Evolutionary conservation across 2,888 invertebrate species (phyloP), one percentile per base, ranked within the genome.

Genomic region (Rotaria sp.): DNA sequence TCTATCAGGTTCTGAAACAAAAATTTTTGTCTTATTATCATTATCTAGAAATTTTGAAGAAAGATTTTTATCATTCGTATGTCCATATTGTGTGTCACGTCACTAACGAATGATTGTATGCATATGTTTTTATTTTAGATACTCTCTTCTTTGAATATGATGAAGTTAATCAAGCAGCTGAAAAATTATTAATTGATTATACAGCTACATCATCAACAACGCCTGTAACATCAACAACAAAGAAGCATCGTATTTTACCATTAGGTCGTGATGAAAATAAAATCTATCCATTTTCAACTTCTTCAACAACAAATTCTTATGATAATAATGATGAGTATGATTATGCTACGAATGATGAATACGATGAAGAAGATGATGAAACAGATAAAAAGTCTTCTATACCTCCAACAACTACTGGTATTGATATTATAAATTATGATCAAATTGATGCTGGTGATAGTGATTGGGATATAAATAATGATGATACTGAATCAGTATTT

Each of bases 291-390:
- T 80, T 80, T n/a, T 45, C 87, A 85, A 38, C 84, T 84, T 5
- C 84, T 67, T 35, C 85, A 87, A 45, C 87, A 84, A 74, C 85
- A 48, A 84, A 55, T 74, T 48, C 84, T 10, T 26, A 45, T 38
- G 41, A 35, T 30, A 35, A 41, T 41, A 30, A 30, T 45, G 30
- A 57, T 45, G 50, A 57, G 24, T 84, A 52, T 30, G 67, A 88
- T 88, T n/a, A 87, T 87, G 67, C 88, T 87, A 85, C 88, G 87
- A 84, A 88, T 86, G 86, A 88, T 87, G 84, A 88, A 88, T 59
- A 88, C 88, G 21, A 88, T 88, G 85, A 88, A 85, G 85, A 87
- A 84, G 52, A 87, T 88, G 57, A 88, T 87, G 67, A 88, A 87
- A 24, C 88, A 86, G 30, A 87, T 50, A 52, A 52, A n/a, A 41